Evolutionary conservation across 2,113 vertebrate species (phyloP), one percentile per base, ranked within the genome.

Genomic region (Pitta sordida): DNA sequence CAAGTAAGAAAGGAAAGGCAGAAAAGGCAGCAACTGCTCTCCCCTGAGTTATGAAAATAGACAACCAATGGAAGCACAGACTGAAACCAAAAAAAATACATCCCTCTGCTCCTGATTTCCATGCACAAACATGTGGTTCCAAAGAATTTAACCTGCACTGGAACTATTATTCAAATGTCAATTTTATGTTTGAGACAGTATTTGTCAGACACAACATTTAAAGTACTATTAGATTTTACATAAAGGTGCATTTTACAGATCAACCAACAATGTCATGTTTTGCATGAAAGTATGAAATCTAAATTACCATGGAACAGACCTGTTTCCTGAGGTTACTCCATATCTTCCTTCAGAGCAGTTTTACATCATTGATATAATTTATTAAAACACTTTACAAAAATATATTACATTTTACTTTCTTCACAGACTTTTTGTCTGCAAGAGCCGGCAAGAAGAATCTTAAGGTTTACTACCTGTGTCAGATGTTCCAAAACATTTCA

Each of bases 31-130:
- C 64, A 80, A 88, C 51, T 83, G 43, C 65, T 92, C 80, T 43
- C 56, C 78, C 83, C 63, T 62, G 49, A 93, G 76, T 76, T 89
- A 55, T 79, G 67, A 93, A 95, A 96, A 93, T 10, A 91, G 77
- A 64, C 84, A 80, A 74, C 67, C 78, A 85, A 76, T 64, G 49
- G 63, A 94, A 90, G 67, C 63, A 95, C 37, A 77, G 55, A 70
- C 56, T 74, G 76, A 91, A 95, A 73, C 44, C 69, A 91, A 86
- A 95, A 87, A 89, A 94, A 92, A 85, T 21, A 68, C 4, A 2
- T 68, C 76, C 84, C 37, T 59, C 27, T 30, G 29, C 58, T 80
- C n/a, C 30, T 34, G 34, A 79, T 92, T 87, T 76, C 70, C 75
- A 71, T 41, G 67, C 55, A 69, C 46, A 85, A 79, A 90, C 18